These are phyloP conservation scores for Ditylenchus dipsaci DNA, from an alignment of 1,140 invertebrate genomes.

Conservation along the genomic window DNA sequence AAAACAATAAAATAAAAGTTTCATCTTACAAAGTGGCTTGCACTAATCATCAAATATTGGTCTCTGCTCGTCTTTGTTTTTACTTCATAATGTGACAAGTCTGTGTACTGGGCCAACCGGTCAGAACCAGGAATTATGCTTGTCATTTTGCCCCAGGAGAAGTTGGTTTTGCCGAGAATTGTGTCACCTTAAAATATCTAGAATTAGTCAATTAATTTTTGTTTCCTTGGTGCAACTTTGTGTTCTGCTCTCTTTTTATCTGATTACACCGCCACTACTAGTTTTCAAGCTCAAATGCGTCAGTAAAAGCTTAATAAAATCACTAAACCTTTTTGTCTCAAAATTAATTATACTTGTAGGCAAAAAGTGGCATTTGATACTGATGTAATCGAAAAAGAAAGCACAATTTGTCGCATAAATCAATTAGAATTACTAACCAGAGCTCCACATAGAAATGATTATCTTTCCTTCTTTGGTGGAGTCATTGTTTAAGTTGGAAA, in stretches of 20 bases:
- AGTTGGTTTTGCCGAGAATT: constrained; percentile 5
- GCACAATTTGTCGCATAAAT: too few species aligned
- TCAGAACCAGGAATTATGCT: not conserved
- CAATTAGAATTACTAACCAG: not conserved
- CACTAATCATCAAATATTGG: not conserved
- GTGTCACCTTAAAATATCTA: not conserved
- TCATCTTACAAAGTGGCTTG: not conserved
- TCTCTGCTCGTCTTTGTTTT: not conserved
- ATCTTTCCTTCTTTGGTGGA: not conserved
- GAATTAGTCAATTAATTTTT: not conserved
- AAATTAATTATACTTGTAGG: too few species aligned
- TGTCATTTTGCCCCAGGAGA: not conserved
- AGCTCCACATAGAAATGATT: not conserved
- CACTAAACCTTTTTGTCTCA: too few species aligned
- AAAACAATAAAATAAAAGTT: not conserved
- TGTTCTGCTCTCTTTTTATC: too few species aligned
- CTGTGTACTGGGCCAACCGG: not conserved
- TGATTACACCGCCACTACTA: too few species aligned
- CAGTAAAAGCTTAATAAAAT: too few species aligned
- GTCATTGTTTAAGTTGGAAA: not conserved
- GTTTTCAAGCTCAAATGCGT: too few species aligned
- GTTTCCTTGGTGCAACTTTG: too few species aligned
- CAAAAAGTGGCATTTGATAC: too few species aligned
- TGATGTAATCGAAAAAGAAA: too few species aligned
- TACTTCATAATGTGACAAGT: not conserved